Evolutionary conservation across 2,888 invertebrate species (phyloP), one percentile per base, ranked within the genome.

Genomic region (Acholoe squamosa): DNA sequence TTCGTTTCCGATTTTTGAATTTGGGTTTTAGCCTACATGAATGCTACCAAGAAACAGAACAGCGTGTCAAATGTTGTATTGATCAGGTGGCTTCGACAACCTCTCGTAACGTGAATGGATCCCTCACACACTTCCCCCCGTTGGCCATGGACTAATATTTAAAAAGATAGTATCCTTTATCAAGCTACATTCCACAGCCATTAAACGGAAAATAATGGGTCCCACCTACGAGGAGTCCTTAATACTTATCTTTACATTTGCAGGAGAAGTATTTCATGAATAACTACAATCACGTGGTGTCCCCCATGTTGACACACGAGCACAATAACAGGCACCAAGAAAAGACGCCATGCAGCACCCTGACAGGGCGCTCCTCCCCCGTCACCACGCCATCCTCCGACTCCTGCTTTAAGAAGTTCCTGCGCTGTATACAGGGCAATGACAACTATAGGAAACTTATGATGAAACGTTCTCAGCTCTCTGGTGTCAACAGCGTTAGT

Each of bases 401-500:
- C 56, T 86, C 86, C 28, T 91, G 88, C 51, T 61, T 89, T 28
- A 28, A 33, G 16, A 91, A 91, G 80, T 91, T 91, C 90, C 19
- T 90, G 7, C 84, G 56, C n/a, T 91, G 91, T 54, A 52, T 91
- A 14, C 91, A 91, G 54, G 91, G 91, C 28, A 91, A 89, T 88
- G 51, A 33, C 33, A 84, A 71, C 43, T 92, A 92, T 71, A 43
- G 91, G 67, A 80, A 90, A 80, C 14, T 91, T 43, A 84, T 91
- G 89, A 71, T 71, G 61, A 54, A 67, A 25, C 25, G 90, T 0
- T 52, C 84, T 0, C 89, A 84, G 52, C 31, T n/a, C 33, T 86
- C 90, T 10, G 92, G 92, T 7, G 88, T 91, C 28, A 92, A 92
- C 88, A 91, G 91, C 43, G 92, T 92, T 61, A 91, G 91, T 76